Evolutionary conservation across 2,888 invertebrate genomes (phyloP), one percentile per base, ranked within the genome.

Genomic region (Tiphia femorata): DNA sequence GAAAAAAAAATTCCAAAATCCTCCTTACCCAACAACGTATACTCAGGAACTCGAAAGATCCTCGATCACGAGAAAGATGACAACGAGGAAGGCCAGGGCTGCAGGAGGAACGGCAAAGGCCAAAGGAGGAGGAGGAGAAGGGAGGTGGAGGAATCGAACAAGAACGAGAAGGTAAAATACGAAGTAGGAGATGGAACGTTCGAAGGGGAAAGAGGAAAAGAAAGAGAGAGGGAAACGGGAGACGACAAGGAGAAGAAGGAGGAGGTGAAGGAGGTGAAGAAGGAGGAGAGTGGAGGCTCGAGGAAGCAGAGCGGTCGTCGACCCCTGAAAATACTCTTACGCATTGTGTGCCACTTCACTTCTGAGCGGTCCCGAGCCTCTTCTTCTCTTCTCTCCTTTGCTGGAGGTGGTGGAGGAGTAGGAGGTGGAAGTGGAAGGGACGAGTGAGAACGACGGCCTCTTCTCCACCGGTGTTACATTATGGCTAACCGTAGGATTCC

Each of bases 311-410:
- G 74, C 76, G 81, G 81, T 80, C 81, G 70, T 78, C 77, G 77
- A 81, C 76, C 80, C 67, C 73, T 79, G 77, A 81, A 81, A 81
- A 81, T 81, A 81, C 81, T 77, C 77, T 80, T 80, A 79, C 80
- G 78, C 79, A 79, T 80, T 78, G 79, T 80, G 77, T 80, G 79
- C 80, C 75, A 71, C 70, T 67, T 61, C 75, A 70, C 75, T 78
- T 78, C 72, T 72, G 71, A 67, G 74, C 76, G 75, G 73, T 76
- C 75, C 58, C 60, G 65, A 62, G 30, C 52, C 54, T 1, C 33
- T n/a, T n/a, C 33, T 3, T 25, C 25, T 5, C 25, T 8, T 25
- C 12, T n/a, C n/a, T n/a, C n/a, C n/a, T n/a, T n/a, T n/a, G n/a
- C n/a, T n/a, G n/a, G n/a, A n/a, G n/a, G n/a, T n/a, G n/a, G n/a